These are phyloP conservation scores for Microcebus jonahi DNA, from an alignment of 2,113 vertebrate species.

Conservation along the genomic window DNA sequence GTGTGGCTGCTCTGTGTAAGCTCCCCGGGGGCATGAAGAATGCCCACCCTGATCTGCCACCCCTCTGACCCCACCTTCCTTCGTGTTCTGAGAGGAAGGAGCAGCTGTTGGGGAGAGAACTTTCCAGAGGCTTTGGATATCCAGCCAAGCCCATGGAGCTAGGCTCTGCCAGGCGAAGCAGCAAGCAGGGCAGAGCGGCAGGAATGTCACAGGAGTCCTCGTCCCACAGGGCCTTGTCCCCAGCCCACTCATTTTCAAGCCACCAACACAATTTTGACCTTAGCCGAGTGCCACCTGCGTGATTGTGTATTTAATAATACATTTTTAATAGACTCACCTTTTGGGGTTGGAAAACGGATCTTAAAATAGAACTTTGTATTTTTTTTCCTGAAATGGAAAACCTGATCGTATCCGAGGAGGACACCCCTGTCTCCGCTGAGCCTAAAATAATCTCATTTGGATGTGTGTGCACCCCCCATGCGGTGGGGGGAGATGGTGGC, in stretches of 20 bases:
- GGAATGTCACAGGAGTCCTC: neutral
- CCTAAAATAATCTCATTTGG: neutral
- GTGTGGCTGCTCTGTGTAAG: neutral
- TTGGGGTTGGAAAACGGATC: neutral
- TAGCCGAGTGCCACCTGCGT: neutral
- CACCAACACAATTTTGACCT: neutral
- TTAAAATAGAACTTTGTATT: neutral
- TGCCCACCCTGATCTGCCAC: rapidly evolving
- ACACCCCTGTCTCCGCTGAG: neutral
- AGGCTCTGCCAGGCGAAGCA: neutral
- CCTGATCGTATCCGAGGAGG: neutral
- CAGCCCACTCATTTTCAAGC: neutral
- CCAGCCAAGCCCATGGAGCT: rapidly evolving
- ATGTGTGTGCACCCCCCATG: rapidly evolving
- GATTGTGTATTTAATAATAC: neutral
- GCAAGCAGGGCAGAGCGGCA: rapidly evolving
- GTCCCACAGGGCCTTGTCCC: too few species aligned
- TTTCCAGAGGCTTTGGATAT: neutral
- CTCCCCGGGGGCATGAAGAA: neutral
- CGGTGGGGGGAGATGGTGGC: neutral
- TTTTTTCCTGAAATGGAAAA: neutral
- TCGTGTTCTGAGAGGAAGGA: neutral
- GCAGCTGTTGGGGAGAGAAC: neutral
- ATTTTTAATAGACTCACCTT: slow-evolving; percentile 3
- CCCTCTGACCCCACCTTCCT: neutral